phyloP scores from a whole-genome alignment of 2,888 invertebrate species.

The Calameuta pallipes region DNA sequence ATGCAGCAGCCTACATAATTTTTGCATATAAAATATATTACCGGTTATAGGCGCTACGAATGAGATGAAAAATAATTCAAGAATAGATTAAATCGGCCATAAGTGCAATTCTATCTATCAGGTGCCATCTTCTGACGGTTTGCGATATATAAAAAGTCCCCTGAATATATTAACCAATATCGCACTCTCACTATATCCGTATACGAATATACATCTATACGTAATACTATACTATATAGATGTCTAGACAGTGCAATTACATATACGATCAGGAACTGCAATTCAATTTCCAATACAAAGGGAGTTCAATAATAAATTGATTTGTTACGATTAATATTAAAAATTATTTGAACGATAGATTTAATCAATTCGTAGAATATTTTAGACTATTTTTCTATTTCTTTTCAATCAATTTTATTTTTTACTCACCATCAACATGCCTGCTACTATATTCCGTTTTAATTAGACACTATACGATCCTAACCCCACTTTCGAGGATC shows the following conservation, averaged over 20 bases:
- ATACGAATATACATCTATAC: background rate
- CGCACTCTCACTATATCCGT: background rate
- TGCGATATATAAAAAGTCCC: background rate
- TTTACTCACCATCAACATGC: constrained; percentile 8
- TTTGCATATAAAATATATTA: background rate
- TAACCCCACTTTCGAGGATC: background rate
- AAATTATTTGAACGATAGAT: background rate
- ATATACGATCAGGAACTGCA: background rate
- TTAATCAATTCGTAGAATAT: background rate
- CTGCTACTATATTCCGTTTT: background rate
- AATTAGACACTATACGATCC: background rate
- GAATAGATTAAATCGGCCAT: background rate
- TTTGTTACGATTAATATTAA: background rate
- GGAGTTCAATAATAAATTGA: background rate
- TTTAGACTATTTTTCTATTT: background rate
- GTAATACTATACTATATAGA: background rate
- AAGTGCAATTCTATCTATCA: background rate
- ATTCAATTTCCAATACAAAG: background rate
- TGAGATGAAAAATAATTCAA: background rate
- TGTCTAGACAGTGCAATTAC: background rate
- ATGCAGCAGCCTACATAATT: background rate
- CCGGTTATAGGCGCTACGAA: background rate
- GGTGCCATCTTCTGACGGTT: background rate
- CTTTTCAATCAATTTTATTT: background rate
- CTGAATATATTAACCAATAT: background rate